Percentiles rank a stretch among this genome's conserved stretches.
Conservation (phyloP, 2,888 invertebrate species). For the Dexiosoma caninum region DNA sequence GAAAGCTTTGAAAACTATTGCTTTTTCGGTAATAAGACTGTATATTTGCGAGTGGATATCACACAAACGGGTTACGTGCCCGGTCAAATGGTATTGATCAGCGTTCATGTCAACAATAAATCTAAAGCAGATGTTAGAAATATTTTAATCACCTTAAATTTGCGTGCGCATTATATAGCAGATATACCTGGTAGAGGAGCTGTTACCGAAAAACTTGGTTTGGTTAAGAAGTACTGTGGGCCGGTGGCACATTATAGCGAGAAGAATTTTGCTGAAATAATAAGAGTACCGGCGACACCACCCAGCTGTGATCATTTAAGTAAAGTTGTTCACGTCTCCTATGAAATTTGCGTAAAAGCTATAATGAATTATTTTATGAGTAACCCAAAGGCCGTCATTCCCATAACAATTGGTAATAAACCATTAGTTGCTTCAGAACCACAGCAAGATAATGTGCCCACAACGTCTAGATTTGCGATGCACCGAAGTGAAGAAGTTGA, state of each 20-base stretch:
- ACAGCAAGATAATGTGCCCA: conserved; percentile 66
- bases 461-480: conserved; percentile 71
- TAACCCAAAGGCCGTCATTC: conserved; percentile 72
- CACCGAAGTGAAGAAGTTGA: conserved; percentile 64
- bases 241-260: conserved; percentile 66
- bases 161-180: conserved; percentile 76
- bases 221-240: conserved; percentile 71
- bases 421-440: conserved; percentile 67
- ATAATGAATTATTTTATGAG: conserved; percentile 71
- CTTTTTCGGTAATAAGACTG: conserved; percentile 69
- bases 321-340: conserved; percentile 74
- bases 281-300: conserved; percentile 75
- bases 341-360: conserved; percentile 73
- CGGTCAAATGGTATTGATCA: conserved; percentile 74
- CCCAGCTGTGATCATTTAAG: conserved; percentile 75
- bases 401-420: conserved; percentile 76
- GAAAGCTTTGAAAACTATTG: conserved; percentile 73
- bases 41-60: conserved; percentile 70
- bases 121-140: conserved; percentile 79
- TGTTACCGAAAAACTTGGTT: conserved; percentile 71
- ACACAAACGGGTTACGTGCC: conserved; percentile 76
- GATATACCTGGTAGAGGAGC: conserved; percentile 70
- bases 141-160: conserved; percentile 77
- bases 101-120: conserved; percentile 80
- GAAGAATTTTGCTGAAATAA: conserved; percentile 69